Base-by-base conservation (phyloP, 2,113 vertebrate species). In the Picathartes gymnocephalus region DNA sequence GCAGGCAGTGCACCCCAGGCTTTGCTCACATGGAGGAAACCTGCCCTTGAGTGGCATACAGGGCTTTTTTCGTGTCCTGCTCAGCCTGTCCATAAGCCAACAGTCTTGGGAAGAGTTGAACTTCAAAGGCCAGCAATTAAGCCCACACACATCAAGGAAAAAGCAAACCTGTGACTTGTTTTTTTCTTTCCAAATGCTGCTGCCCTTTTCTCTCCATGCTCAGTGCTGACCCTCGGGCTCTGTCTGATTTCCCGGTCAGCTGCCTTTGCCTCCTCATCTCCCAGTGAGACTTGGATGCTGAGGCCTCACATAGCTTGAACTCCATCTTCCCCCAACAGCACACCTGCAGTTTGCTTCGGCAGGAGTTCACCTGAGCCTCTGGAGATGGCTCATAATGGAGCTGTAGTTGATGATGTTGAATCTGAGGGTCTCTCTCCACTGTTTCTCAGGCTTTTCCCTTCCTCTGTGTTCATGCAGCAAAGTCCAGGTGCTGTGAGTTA, bases 111-210 rank as follows among this genome's bases (percentile, higher is more conserved):
- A 94, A 94, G 70, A 78, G 69, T 91, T 64, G 33, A 79, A 91
- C 44, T 94, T 94, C 65, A 79, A 92, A 96, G 81, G 15, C 27
- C 61, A 56, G 78, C 73, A 81, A 81, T 91, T 92, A 89, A 87
- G 90, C 92, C 87, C 93, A 84, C 96, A 89, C 73, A 64, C 87
- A 71, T 78, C 47, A 96, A 84, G 87, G 27, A 62, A 84, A 86
- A 94, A 89, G 44, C 64, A 86, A 92, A 71, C 58, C 56, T 89
- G 60, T 1, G 9, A 62, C 30, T 91, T 74, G 68, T 5, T 35
- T 70, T 82, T 88, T 84, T 58, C 35, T 51, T 87, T 87, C 65
- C 51, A 81, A 86, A 56, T 56, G 56, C 73, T 31, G 33, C 83
- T 95, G 90, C 81, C 84, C 73, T 94, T 94, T 95, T 94, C 87